phyloP scores from a whole-genome alignment of 2,888 invertebrate species.

The Antheraea assamensis region DNA sequence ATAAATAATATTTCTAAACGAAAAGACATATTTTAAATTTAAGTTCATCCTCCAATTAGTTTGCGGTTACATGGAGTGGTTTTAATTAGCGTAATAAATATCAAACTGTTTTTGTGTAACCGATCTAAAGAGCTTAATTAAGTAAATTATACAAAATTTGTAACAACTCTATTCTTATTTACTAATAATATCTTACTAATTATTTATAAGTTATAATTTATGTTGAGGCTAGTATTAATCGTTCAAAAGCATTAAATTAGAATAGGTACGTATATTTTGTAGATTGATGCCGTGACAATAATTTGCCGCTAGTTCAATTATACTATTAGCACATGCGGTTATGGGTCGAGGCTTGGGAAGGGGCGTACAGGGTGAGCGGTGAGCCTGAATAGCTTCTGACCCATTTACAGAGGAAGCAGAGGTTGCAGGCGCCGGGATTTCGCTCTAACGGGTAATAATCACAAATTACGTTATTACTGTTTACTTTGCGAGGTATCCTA shows the following conservation, averaged over 20 bases:
- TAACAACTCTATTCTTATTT: too few species aligned
- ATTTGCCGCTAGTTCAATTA: slow-evolving; percentile 78
- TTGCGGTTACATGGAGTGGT: too few species aligned
- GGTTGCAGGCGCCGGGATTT: slow-evolving; percentile 49
- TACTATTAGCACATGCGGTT: slow-evolving; percentile 71
- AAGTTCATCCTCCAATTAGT: too few species aligned
- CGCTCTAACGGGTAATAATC: slow-evolving; percentile 8
- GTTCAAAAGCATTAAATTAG: not conserved
- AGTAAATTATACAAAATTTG: too few species aligned
- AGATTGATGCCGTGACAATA: slow-evolving; percentile 58
- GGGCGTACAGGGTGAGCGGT: slow-evolving; percentile 34
- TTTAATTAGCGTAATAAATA: too few species aligned
- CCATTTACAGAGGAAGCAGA: slow-evolving; percentile 72
- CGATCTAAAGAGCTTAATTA: too few species aligned
- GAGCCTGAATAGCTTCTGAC: slow-evolving; percentile 75
- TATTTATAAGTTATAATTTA: not conserved
- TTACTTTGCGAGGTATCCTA: not conserved
- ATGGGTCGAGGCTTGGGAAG: slow-evolving; percentile 49
- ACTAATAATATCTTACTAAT: too few species aligned
- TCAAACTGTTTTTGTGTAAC: too few species aligned
- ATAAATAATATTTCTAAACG: too few species aligned
- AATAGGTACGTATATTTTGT: slow-evolving; percentile 33
- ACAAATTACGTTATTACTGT: slow-evolving; percentile 9
- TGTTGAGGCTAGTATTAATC: not conserved
- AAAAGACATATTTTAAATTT: too few species aligned